Evolutionary conservation across 2,113 vertebrate genomes (phyloP).

Genomic region (Manacus vitellinus): DNA sequence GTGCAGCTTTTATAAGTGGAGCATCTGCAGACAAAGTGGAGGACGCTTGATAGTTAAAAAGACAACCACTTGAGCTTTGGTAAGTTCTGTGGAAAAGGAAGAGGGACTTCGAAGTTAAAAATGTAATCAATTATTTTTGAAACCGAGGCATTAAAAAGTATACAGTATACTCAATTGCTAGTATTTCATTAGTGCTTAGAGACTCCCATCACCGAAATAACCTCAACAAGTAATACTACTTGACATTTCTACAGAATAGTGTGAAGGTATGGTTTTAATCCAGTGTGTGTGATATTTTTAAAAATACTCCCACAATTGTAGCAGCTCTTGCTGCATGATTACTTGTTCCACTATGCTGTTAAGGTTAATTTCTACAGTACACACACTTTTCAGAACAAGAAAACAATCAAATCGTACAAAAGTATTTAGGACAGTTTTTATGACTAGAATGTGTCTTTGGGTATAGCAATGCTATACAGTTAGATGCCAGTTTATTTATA

Average conservation of each 20-base stretch:
- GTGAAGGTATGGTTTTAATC: neutral
- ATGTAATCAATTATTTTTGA: neutral
- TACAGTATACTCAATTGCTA: neutral
- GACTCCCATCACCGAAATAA: neutral
- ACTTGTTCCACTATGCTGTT: neutral
- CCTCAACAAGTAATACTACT: neutral
- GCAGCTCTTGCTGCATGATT: neutral
- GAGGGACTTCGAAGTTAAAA: neutral
- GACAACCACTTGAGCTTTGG: neutral
- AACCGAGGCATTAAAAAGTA: neutral
- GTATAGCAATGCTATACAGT: neutral
- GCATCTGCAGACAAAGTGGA: neutral
- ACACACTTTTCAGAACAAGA: neutral
- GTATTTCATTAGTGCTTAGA: neutral
- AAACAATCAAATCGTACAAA: neutral
- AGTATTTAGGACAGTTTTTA: neutral
- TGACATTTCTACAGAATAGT: neutral
- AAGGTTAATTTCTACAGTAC: neutral
- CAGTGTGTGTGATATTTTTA: neutral
- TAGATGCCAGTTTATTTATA: neutral
- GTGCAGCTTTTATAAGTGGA: neutral
- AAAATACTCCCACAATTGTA: neutral
- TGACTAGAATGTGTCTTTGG: neutral
- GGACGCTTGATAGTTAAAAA: neutral
- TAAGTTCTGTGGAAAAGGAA: neutral